These are phyloP conservation scores for Psettodes erumei DNA, from an alignment of 2,113 vertebrate species.

Conservation along the genomic window DNA sequence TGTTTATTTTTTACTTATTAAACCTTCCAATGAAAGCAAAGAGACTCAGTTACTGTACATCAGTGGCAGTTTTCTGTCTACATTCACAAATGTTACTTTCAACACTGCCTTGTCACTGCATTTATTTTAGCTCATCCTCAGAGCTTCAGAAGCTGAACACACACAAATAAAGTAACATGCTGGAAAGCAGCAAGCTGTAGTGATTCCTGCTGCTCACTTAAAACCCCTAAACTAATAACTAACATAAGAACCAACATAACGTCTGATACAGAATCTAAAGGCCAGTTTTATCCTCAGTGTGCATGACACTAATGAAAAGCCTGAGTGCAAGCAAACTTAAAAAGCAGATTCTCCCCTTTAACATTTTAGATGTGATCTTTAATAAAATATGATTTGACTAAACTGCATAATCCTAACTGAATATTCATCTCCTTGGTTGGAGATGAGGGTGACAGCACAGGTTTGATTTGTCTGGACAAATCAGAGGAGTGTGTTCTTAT, in stretches of 20 bases:
- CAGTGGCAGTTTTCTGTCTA: no score
- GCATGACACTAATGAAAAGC: slow-evolving; percentile 17
- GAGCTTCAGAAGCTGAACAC: no score
- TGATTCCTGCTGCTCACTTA: slow-evolving; percentile 15
- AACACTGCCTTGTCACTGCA: no score
- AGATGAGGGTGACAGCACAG: slow-evolving; percentile 22
- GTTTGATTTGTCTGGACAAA: slow-evolving; percentile 10
- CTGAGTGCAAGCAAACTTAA: slow-evolving; percentile 29
- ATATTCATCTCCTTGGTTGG: slow-evolving; percentile 53
- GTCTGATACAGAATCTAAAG: slow-evolving; percentile 8
- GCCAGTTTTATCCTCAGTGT: background rate
- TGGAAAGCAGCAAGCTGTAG: no score
- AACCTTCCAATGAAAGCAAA: background rate
- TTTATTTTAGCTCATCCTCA: no score
- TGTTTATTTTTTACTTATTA: background rate
- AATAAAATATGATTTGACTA: slow-evolving; percentile 61
- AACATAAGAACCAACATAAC: background rate
- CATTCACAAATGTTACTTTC: no score
- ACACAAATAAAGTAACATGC: no score
- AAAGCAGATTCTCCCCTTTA: slow-evolving; percentile 50
- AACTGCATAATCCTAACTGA: slow-evolving; percentile 48
- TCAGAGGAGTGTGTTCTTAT: background rate
- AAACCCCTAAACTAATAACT: slow-evolving; percentile 11
- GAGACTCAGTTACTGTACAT: no score
- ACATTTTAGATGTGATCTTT: slow-evolving; percentile 57